Conservation (phyloP, 1,140 invertebrate genomes). For the Drosophila ohnishii region DNA sequence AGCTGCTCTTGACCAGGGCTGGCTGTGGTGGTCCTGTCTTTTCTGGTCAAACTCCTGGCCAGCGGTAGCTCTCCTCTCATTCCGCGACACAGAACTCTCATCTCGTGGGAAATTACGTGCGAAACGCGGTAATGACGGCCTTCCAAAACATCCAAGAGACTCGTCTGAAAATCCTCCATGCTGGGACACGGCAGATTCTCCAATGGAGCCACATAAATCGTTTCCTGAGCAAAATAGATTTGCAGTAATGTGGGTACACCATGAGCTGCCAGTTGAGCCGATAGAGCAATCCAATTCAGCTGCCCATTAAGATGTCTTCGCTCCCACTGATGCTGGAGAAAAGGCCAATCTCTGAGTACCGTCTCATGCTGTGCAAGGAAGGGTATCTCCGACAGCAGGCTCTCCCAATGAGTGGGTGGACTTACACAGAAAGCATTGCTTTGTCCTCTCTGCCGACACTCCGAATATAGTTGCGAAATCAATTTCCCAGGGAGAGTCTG, state of each 20-base stretch:
- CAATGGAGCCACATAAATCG: conserved; percentile 67
- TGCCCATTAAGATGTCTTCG: conserved; percentile 28
- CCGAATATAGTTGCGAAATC: conserved; percentile 53
- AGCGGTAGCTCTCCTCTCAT: conserved; percentile 63
- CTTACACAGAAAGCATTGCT: background rate
- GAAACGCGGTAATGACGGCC: conserved; percentile 51
- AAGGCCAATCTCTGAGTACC: conserved; percentile 56
- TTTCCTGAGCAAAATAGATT: conserved; percentile 70
- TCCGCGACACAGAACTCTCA: conserved; percentile 62
- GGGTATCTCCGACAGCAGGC: conserved; percentile 52
- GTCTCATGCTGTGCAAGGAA: conserved; percentile 44
- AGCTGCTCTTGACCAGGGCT: conserved; percentile 34
- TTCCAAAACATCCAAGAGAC: conserved; percentile 25
- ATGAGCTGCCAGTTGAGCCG: conserved; percentile 68
- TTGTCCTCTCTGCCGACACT: conserved; percentile 43
- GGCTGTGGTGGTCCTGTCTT: background rate
- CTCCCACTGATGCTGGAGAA: conserved; percentile 63
- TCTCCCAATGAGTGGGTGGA: conserved; percentile 29
- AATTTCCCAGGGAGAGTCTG: conserved; percentile 50
- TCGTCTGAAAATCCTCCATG: conserved; percentile 27
- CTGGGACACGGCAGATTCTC: conserved; percentile 52
- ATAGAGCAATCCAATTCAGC: conserved; percentile 64
- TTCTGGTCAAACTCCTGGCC: conserved; percentile 18
- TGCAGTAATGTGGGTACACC: conserved; percentile 63
- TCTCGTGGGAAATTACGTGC: conserved; percentile 57